Percentiles rank a stretch among this genome's conserved stretches.
Evolutionary conservation across 2,113 vertebrate species (phyloP).

Genomic region (Nerophis lumbriciformis): DNA sequence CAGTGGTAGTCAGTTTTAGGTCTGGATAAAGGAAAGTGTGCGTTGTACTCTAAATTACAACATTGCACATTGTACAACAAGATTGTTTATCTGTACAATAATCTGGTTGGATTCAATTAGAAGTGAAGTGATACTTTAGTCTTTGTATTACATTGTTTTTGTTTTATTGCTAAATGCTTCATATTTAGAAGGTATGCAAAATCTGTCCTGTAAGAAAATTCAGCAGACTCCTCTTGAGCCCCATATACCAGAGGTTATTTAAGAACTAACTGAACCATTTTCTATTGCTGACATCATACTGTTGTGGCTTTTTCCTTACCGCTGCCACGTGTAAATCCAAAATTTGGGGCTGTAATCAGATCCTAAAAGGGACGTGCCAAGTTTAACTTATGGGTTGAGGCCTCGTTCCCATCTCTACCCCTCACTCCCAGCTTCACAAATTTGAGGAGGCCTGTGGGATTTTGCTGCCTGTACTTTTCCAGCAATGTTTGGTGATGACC

Average conservation of each 20-base stretch:
- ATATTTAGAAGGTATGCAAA: slow-evolving; percentile 9
- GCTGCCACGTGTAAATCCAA: slow-evolving; percentile 63
- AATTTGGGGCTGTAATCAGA: slow-evolving; percentile 67
- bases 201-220: slow-evolving; percentile 29
- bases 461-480: slow-evolving; percentile 21
- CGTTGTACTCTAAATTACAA: background rate
- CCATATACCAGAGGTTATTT: slow-evolving; percentile 30
- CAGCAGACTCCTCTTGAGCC: slow-evolving; percentile 32
- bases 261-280: slow-evolving; percentile 62
- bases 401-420: slow-evolving; percentile 37
- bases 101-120: slow-evolving; percentile 11
- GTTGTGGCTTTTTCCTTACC: slow-evolving; percentile 64
- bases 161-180: too few species aligned
- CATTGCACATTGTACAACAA: background rate
- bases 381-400: slow-evolving; percentile 36
- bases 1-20: background rate
- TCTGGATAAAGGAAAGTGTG: slow-evolving; percentile 3
- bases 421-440: slow-evolving; percentile 13
- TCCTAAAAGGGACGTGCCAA: slow-evolving; percentile 54
- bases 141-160: background rate
- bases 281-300: slow-evolving; percentile 61
- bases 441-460: slow-evolving; percentile 24
- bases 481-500: slow-evolving; percentile 39
- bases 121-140: background rate
- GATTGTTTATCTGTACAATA: slow-evolving; percentile 7